A percentile compares a stretch with the other conserved stretches of the same genome.
Evolutionary conservation across 2,113 vertebrate genomes (phyloP).

Genomic region (Polyodon spathula): DNA sequence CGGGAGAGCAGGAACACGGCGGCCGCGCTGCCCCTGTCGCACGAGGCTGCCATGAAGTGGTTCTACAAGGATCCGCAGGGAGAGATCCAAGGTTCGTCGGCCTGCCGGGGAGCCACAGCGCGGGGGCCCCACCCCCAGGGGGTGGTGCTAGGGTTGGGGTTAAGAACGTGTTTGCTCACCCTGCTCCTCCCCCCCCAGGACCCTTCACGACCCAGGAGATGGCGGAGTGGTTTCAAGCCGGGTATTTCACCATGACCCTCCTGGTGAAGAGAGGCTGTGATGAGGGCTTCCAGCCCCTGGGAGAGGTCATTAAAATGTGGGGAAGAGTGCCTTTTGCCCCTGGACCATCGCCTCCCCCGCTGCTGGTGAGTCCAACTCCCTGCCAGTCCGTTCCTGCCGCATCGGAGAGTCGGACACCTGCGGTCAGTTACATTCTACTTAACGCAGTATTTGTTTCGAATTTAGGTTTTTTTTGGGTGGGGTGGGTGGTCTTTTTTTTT

Average conservation of each 20-base stretch:
- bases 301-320: constrained; percentile 94
- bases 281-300: constrained; percentile 84
- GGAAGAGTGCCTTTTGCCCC: constrained; percentile 84
- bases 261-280: constrained; percentile 86
- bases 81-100: constrained; percentile 87
- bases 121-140: no score
- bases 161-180: neutral
- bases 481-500: no score
- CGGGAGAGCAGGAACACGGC: constrained; percentile 75
- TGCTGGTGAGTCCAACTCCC: constrained; percentile 70
- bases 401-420: no score
- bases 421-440: no score
- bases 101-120: no score
- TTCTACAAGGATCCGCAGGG: constrained; percentile 91
- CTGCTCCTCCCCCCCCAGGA: constrained; percentile 39
- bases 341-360: constrained; percentile 77
- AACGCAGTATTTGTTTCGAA: no score
- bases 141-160: no score
- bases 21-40: constrained; percentile 76
- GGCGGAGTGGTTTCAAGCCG: constrained; percentile 90
- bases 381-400: constrained; percentile 15
- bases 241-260: constrained; percentile 86
- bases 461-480: no score
- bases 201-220: constrained; percentile 86
- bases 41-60: constrained; percentile 86